phyloP scores from a whole-genome alignment of 2,113 vertebrate species.

The Parus major region DNA sequence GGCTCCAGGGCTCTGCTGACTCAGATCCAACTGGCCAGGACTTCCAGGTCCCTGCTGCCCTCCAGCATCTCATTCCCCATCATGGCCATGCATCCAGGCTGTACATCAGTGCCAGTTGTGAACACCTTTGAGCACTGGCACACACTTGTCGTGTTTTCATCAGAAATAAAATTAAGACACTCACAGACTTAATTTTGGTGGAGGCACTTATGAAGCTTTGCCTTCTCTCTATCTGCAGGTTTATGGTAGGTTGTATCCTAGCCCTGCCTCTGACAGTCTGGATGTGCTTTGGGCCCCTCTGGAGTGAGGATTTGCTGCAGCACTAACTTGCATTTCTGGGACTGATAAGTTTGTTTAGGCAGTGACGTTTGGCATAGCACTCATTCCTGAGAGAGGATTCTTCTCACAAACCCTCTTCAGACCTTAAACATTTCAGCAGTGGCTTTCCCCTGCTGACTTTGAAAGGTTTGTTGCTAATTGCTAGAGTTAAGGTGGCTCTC shows the following conservation, averaged over 20 bases:
- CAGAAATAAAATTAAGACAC: background rate
- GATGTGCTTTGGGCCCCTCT: background rate
- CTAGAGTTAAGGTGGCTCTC: background rate
- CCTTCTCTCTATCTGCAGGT: background rate
- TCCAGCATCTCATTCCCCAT: background rate
- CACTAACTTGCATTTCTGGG: conserved; percentile 15
- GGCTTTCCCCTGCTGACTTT: background rate
- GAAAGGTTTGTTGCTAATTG: background rate
- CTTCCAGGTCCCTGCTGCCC: background rate
- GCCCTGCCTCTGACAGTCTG: background rate
- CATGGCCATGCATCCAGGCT: background rate
- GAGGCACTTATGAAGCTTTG: background rate
- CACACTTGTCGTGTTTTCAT: background rate
- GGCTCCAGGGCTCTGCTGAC: background rate
- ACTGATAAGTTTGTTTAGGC: conserved; percentile 45
- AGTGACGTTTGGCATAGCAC: background rate
- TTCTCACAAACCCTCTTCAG: background rate
- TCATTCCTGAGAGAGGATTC: background rate
- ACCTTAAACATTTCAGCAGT: background rate
- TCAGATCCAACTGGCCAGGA: background rate
- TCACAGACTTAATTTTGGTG: background rate
- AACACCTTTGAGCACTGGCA: background rate
- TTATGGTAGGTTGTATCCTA: background rate
- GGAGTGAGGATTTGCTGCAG: background rate
- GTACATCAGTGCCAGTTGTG: rapidly evolving